These are phyloP conservation scores for Borostomias antarcticus DNA, from an alignment of 2,797 vertebrate genomes.

Conservation along the genomic window DNA sequence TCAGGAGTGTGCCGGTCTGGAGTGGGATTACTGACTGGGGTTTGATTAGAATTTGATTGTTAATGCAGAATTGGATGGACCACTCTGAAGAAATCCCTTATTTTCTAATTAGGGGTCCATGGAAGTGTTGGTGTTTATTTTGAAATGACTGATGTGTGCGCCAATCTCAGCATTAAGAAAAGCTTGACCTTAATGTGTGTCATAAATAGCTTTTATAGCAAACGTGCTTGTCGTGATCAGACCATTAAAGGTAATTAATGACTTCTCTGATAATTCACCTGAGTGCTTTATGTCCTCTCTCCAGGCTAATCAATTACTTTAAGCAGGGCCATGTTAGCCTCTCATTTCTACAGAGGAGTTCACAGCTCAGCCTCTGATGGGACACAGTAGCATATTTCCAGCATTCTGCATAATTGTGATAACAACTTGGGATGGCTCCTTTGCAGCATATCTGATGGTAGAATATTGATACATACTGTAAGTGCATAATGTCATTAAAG, in stretches of 20 bases:
- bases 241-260: slow-evolving; percentile 79
- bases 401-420: slow-evolving; percentile 7
- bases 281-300: slow-evolving; percentile 74
- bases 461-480: slow-evolving; percentile 1
- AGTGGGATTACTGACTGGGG: slow-evolving; percentile 70
- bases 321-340: slow-evolving; percentile 53
- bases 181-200: slow-evolving; percentile 67
- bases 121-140: slow-evolving; percentile 66
- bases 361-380: slow-evolving; percentile 24
- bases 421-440: background rate
- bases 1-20: slow-evolving; percentile 65
- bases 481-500: background rate
- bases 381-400: slow-evolving; percentile 26
- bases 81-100: slow-evolving; percentile 61
- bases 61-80: slow-evolving; percentile 66
- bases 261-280: slow-evolving; percentile 75
- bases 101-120: slow-evolving; percentile 73
- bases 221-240: slow-evolving; percentile 74
- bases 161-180: slow-evolving; percentile 63
- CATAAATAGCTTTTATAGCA: slow-evolving; percentile 82
- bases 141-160: slow-evolving; percentile 35
- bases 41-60: slow-evolving; percentile 79
- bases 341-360: slow-evolving; percentile 49
- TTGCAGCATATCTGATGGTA: slow-evolving; percentile 7
- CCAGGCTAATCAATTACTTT: slow-evolving; percentile 67